Evolutionary conservation across 2,797 vertebrate species (phyloP), one percentile per base, ranked within the genome.

Genomic region (Acrocephalus scirpaceus): DNA sequence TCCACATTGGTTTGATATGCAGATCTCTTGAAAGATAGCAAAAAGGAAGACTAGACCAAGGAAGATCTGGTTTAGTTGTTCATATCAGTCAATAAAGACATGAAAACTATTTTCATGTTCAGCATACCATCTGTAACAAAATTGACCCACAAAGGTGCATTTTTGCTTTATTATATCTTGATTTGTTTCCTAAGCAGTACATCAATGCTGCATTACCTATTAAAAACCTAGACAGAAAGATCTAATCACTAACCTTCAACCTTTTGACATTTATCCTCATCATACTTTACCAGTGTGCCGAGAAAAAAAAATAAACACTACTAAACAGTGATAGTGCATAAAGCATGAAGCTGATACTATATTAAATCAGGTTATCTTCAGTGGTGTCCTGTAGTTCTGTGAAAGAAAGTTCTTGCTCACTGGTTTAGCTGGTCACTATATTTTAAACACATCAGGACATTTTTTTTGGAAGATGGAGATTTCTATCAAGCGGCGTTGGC

Each of bases 401-500:
- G 40, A 81, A 82, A 65, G 65, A 20, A 69, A 54, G 38, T 72
- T 92, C 85, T 93, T 95, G 71, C 77, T 93, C 65, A 17, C 70
- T 94, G 86, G 50, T 87, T 90, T 66, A 85, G 76, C 96, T 93
- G 66, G 61, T 80, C 74, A 95, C 67, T 77, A 88, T 69, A 94
- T 97, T 98, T 94, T 66, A 96, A 97, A 96, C 75, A 48, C 93
- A 97, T 89, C 91, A 93, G 95, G 84, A 83, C 86, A 60, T 93
- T 92, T 96, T 97, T 96, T 97, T 91, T 75, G 57, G 92, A 97
- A 98, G 93, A 88, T 91, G 92, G 94, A 97, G 96, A 95, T 98
- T 98, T 97, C 97, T 96, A 93, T 98, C 93, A 5, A 98, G 97
- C 90, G 27, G 95, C 92, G 79, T 98, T 99, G 99, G 98, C 98